Evolutionary conservation across 2,888 invertebrate species (phyloP), one percentile per base, ranked within the genome.

Genomic region (Diplazon laetatorius): DNA sequence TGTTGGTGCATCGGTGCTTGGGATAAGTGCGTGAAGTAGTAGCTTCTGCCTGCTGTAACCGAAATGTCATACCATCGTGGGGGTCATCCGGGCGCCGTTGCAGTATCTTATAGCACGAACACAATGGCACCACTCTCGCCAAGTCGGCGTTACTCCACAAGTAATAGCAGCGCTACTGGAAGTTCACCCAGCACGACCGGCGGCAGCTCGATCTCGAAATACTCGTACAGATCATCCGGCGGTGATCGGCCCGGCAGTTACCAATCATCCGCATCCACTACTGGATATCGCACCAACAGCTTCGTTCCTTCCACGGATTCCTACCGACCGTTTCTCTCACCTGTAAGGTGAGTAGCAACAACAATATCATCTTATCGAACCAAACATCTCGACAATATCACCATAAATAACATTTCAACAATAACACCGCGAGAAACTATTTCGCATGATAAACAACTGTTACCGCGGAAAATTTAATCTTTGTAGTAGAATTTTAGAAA

Each of bases 21-120:
- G 37, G 35, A 62, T 25, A 42, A 76, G 74, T 75, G 66, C 46
- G 65, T 73, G 68, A 68, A 70, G 39, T 42, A 46, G 57, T 44
- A 65, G 73, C 14, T 52, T 50, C 42, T 37, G 69, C 16, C 48
- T 22, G 39, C 25, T 39, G 44, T 46, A 50, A 79, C 82, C 83
- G 85, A 87, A 82, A 90, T 90, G 90, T 86, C 90, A 82, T 89
- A 87, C 81, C 87, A 88, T 82, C 87, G 88, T 79, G 87, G 89
- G 69, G 87, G 86, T 74, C 87, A 88, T 82, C 82, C 88, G 73
- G 90, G 89, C 78, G 87, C 89, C 82, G 89, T 90, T 68, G 89
- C 90, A 81, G 88, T 90, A 12, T 84, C 85, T 50, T 90, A 87
- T 82, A 89, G 86, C 78, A 84, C 86, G 66, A 89, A 84, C 68